A percentile compares a stretch with the other conserved stretches of the same genome.
These are phyloP conservation scores for Papilio demoleus DNA, from an alignment of 2,888 invertebrate species.

Conservation along the genomic window DNA sequence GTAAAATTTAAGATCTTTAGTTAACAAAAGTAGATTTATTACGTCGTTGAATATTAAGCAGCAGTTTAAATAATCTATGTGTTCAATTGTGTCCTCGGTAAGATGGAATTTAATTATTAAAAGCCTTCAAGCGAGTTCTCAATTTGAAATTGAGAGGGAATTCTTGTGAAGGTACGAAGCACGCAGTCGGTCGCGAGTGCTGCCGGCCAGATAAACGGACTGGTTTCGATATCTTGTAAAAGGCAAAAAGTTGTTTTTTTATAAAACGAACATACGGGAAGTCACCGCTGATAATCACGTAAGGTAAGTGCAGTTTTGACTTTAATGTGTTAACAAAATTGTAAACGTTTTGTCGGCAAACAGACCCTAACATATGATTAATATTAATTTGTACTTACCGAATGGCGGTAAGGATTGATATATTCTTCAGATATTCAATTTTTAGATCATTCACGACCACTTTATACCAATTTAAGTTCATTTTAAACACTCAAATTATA, in stretches of 20 bases:
- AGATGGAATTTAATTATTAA: constrained; percentile 8
- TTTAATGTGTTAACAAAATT: constrained; percentile 83
- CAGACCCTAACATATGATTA: constrained; percentile 57
- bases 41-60: not conserved
- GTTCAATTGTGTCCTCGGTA: not conserved
- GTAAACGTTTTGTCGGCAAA: constrained; percentile 79
- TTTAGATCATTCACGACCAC: constrained; percentile 44
- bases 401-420: constrained; percentile 47
- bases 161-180: constrained; percentile 57
- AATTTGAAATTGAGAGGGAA: constrained; percentile 67
- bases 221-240: constrained; percentile 76
- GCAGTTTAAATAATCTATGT: not conserved
- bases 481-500: constrained; percentile 25
- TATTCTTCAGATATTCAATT: constrained; percentile 46
- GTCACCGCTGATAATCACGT: constrained; percentile 77
- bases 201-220: constrained; percentile 73
- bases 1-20: too few species aligned
- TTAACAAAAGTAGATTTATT: too few species aligned
- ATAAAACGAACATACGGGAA: constrained; percentile 72
- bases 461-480: constrained; percentile 13
- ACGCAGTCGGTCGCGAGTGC: constrained; percentile 54
- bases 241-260: constrained; percentile 61
- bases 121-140: constrained; percentile 52
- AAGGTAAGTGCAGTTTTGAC: constrained; percentile 81
- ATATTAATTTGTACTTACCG: constrained; percentile 56